phyloP scores from a whole-genome alignment of 64 coral and sea anemone species.

The Porites australiensis region DNA sequence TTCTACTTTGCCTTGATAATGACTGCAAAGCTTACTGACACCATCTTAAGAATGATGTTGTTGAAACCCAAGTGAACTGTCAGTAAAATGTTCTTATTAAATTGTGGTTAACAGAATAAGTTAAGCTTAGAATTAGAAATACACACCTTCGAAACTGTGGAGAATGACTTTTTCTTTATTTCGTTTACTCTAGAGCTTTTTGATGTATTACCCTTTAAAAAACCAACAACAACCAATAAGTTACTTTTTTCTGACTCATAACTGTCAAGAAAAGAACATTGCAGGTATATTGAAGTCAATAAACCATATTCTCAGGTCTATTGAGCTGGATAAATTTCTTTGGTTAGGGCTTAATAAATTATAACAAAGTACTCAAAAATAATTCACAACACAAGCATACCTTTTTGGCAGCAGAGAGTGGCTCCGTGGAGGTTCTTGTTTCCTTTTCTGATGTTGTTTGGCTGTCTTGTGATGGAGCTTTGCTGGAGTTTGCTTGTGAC shows the following conservation, averaged over 20 bases:
- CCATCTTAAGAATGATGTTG: no score
- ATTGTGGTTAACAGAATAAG: neutral
- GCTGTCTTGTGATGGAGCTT: neutral
- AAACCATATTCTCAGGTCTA: no score
- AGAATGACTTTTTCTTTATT: slow-evolving; percentile 39
- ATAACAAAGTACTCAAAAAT: no score
- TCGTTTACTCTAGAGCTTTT: slow-evolving; percentile 4
- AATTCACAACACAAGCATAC: neutral
- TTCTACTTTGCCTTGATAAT: no score
- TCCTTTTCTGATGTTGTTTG: neutral
- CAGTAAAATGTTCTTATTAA: no score
- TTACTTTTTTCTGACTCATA: no score
- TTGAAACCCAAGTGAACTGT: no score
- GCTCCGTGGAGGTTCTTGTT: neutral
- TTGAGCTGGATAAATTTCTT: no score
- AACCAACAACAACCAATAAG: neutral
- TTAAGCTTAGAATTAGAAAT: neutral
- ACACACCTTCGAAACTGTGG: slow-evolving; percentile 41
- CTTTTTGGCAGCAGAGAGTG: neutral
- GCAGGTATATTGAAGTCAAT: no score
- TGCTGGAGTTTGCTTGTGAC: neutral
- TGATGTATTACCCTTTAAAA: neutral
- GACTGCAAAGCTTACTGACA: no score
- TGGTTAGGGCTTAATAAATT: no score
- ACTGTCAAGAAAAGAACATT: no score